phyloP scores from a whole-genome alignment of 2,888 invertebrate species.

The Andrena flavipes region DNA sequence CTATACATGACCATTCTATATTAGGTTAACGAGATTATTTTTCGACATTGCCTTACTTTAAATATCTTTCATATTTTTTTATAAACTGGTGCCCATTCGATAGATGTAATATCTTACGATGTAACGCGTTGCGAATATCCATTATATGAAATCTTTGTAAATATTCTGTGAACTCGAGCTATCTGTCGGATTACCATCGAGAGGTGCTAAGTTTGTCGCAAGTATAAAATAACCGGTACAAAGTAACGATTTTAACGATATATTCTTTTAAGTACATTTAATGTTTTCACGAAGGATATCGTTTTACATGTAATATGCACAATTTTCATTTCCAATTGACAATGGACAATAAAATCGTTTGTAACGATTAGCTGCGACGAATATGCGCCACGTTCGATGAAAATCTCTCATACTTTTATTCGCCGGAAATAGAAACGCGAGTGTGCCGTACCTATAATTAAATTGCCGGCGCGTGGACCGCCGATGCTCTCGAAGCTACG shows the following conservation, averaged over 20 bases:
- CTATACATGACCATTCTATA: slow-evolving; percentile 24
- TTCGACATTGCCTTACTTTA: slow-evolving; percentile 34
- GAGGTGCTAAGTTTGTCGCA: slow-evolving; percentile 42
- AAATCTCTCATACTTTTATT: slow-evolving; percentile 14
- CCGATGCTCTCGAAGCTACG: slow-evolving; percentile 11
- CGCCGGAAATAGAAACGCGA: slow-evolving; percentile 47
- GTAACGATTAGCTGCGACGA: slow-evolving; percentile 12
- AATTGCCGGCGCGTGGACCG: slow-evolving; percentile 22
- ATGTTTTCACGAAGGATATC: neutral
- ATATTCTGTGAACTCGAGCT: slow-evolving; percentile 31
- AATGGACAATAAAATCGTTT: slow-evolving; percentile 35
- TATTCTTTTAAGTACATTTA: slow-evolving; percentile 6
- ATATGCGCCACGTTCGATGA: neutral
- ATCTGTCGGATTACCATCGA: slow-evolving; percentile 23
- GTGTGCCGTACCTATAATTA: slow-evolving; percentile 48
- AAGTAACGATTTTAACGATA: slow-evolving; percentile 4
- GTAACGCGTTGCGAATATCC: slow-evolving; percentile 25
- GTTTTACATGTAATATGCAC: slow-evolving; percentile 18
- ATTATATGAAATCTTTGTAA: slow-evolving; percentile 37
- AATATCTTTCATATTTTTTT: slow-evolving; percentile 45
- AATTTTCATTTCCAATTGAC: slow-evolving; percentile 8
- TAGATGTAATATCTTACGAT: slow-evolving; percentile 19
- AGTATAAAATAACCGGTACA: slow-evolving; percentile 35
- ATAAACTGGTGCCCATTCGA: slow-evolving; percentile 23
- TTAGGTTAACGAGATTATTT: slow-evolving; percentile 38